phyloP scores from a whole-genome alignment of 2,888 invertebrate genomes.

The Tinea trinotella region DNA sequence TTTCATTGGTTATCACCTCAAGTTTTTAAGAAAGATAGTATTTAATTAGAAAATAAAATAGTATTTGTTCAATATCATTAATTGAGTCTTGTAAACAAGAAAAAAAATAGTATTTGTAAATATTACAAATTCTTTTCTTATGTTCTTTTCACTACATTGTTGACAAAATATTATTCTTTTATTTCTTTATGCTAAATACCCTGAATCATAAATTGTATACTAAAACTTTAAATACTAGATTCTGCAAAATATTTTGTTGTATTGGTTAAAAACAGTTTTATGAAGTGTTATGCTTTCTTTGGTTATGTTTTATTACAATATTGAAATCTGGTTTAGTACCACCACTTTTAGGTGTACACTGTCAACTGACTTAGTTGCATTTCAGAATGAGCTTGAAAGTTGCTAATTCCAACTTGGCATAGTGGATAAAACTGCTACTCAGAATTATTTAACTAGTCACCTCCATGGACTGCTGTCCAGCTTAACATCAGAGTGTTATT shows the following conservation, averaged over 20 bases:
- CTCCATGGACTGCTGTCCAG: too few relatives aligned
- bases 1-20: not conserved
- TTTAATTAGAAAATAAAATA: not conserved
- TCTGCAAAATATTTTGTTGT: not conserved
- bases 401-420: too few relatives aligned
- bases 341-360: too few relatives aligned
- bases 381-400: too few relatives aligned
- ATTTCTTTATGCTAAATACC: conserved; percentile 46
- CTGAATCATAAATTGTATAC: conserved; percentile 45
- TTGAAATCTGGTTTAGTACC: too few relatives aligned
- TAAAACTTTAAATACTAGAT: conserved; percentile 14
- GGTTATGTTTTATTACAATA: too few relatives aligned
- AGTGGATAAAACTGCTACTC: too few relatives aligned
- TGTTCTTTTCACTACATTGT: not conserved
- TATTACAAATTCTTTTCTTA: not conserved
- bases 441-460: too few relatives aligned
- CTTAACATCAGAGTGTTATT: too few relatives aligned
- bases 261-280: not conserved
- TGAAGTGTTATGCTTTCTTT: not conserved
- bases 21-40: not conserved
- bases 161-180: not conserved
- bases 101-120: not conserved
- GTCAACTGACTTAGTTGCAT: too few relatives aligned
- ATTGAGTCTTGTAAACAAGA: not conserved
- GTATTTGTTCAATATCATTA: not conserved